phyloP scores from a whole-genome alignment of 2,797 vertebrate species.

The Lepus townsendii region DNA sequence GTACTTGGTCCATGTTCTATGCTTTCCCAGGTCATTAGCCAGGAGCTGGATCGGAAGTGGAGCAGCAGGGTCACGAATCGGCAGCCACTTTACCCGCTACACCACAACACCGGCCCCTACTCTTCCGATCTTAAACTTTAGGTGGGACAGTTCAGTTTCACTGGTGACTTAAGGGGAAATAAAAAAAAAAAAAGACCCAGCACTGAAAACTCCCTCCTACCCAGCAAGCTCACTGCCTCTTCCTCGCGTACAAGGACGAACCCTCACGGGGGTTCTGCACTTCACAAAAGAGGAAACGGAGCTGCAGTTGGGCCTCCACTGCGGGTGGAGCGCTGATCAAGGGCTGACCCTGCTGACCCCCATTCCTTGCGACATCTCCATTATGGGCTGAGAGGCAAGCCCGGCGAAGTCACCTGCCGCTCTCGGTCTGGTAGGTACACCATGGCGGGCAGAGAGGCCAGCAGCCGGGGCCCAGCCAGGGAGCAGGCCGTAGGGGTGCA shows the following conservation, averaged over 20 bases:
- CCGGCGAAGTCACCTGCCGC: not conserved
- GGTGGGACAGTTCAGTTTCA: not conserved
- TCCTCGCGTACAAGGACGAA: not conserved
- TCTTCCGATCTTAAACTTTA: not conserved
- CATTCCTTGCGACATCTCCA: not conserved
- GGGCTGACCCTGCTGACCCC: not conserved
- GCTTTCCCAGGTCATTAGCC: no score
- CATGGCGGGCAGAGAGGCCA: fast-evolving
- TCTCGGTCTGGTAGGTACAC: fast-evolving
- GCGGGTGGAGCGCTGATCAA: no score
- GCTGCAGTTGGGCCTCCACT: not conserved
- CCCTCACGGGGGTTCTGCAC: fast-evolving
- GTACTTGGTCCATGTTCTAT: no score
- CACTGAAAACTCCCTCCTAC: not conserved
- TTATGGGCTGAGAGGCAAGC: not conserved
- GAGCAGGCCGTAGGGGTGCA: not conserved
- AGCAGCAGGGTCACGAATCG: no score
- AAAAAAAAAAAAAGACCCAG: not conserved
- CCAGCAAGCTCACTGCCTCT: not conserved
- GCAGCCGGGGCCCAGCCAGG: not conserved
- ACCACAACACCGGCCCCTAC: not conserved
- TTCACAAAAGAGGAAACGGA: not conserved
- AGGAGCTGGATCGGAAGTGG: no score
- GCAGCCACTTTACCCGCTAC: no score
- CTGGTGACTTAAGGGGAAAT: not conserved